Evolutionary conservation across 2,113 vertebrate species (phyloP).

Genomic region (Bufo gargarizans): DNA sequence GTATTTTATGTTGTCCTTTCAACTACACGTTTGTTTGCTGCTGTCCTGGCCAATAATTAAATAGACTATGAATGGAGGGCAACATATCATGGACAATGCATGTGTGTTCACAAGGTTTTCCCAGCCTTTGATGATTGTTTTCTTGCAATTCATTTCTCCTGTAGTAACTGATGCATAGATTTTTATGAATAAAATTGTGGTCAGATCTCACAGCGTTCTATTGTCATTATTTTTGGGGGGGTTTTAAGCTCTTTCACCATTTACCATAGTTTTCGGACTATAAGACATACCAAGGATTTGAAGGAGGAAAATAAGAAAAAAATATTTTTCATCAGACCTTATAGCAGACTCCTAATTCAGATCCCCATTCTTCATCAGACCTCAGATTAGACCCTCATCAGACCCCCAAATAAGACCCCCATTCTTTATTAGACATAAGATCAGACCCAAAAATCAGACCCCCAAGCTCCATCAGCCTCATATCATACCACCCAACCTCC

Average conservation of each 20-base stretch:
- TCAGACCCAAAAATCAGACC: too few relatives aligned
- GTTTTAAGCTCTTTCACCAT: constrained; percentile 5
- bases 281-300: too few relatives aligned
- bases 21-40: background rate
- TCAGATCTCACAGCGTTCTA: background rate
- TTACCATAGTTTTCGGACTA: background rate
- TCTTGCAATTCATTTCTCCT: constrained; percentile 1
- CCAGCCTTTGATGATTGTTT: background rate
- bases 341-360: too few relatives aligned
- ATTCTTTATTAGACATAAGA: too few relatives aligned
- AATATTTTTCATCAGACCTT: too few relatives aligned
- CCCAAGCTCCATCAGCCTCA: too few relatives aligned
- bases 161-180: constrained; percentile 27
- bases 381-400: too few relatives aligned
- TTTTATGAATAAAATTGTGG: constrained; percentile 39
- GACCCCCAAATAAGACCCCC: too few relatives aligned
- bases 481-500: too few relatives aligned
- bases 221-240: background rate
- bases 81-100: background rate
- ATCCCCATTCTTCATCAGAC: too few relatives aligned
- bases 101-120: constrained; percentile 8
- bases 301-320: too few relatives aligned
- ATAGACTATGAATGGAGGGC: background rate
- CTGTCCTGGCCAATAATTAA: background rate
- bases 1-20: background rate